Evolutionary conservation across 2,113 vertebrate genomes (phyloP), one percentile per base, ranked within the genome.

Genomic region (Aspiorhynchus laticeps): DNA sequence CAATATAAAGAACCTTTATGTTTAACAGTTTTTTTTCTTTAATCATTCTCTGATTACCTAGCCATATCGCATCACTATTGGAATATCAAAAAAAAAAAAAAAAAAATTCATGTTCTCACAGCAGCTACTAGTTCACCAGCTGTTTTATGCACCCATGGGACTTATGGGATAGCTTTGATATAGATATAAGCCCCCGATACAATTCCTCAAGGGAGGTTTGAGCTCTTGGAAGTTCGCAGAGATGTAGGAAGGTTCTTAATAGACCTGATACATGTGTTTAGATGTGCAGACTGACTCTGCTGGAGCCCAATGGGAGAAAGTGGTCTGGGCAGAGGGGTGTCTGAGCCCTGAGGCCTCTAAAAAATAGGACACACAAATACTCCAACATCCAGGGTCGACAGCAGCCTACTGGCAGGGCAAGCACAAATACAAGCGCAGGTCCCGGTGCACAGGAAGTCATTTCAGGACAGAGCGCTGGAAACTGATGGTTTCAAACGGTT

Each of bases 301-400:
- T 61, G 53, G 21, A 80, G 33, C 63, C 56, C 28, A 63, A 31
- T 65, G 63, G 71, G 75, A 65, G 78, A 83, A 56, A 77, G 48
- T 7, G 31, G 33, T 71, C 28, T 21, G 28, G 67, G 67, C 26
- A 65, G 61, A 71, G 33, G 71, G 5, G 51, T 19, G 78, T 61
- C 31, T 43, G 43, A n/a, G 61, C 56, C 88, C 51, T n/a, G 67
- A 15, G 79, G 73, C 74, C 41, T 28, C 41, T 31, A 51, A 83
- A 59, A 88, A 88, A 85, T 87, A 81, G 83, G 83, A 53, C 48
- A 46, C 63, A 53, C 14, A 75, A 26, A 78, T 33, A 67, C 31
- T 56, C 43, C 1, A n/a, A 5, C 4, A n/a, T 76, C n/a, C 38
- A 51, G 85, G 61, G 77, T 59, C 51, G 31, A n/a, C n/a, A n/a